Evolutionary conservation across 2,797 vertebrate genomes (phyloP).

Genomic region (Mallotus villosus): DNA sequence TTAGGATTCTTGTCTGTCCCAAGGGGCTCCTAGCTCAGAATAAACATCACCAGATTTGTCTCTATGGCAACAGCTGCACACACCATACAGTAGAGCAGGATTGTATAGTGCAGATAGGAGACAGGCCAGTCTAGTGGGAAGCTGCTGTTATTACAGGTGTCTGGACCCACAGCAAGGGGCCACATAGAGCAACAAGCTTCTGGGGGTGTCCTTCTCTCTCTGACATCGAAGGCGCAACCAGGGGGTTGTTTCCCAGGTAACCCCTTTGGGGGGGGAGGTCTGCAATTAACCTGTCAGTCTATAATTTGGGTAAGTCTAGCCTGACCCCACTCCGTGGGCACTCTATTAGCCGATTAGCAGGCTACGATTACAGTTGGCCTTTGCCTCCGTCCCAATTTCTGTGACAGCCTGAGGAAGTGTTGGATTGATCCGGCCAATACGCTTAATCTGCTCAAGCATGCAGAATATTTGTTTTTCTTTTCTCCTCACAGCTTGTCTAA

Average conservation of each 20-base stretch:
- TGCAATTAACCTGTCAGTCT: slow-evolving; percentile 45
- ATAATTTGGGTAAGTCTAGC: slow-evolving; percentile 47
- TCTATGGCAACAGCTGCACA: slow-evolving; percentile 72
- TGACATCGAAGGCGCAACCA: slow-evolving; percentile 3
- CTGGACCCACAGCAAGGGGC: slow-evolving; percentile 9
- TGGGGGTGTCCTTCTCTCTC: background rate
- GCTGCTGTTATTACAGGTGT: slow-evolving; percentile 21
- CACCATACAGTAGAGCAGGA: slow-evolving; percentile 39
- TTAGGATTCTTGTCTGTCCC: slow-evolving; percentile 54
- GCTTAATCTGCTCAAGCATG: slow-evolving; percentile 65
- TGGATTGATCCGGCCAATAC: slow-evolving; percentile 64
- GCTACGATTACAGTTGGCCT: slow-evolving; percentile 55
- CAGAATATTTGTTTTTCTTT: slow-evolving; percentile 66
- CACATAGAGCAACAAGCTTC: background rate
- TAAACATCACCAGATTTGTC: slow-evolving; percentile 72
- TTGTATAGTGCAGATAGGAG: slow-evolving; percentile 9
- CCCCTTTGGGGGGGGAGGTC: slow-evolving; percentile 39
- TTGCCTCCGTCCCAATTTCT: slow-evolving; percentile 54
- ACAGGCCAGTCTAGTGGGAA: slow-evolving; percentile 10
- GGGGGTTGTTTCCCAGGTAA: slow-evolving; percentile 22
- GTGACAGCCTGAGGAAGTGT: slow-evolving; percentile 60
- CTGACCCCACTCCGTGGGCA: slow-evolving; percentile 45
- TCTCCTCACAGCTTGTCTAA: slow-evolving; percentile 59
- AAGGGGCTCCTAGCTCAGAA: slow-evolving; percentile 69
- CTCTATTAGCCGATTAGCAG: slow-evolving; percentile 40